Evolutionary conservation across 2,113 vertebrate species (phyloP).

Genomic region (Lutjanus erythropterus): DNA sequence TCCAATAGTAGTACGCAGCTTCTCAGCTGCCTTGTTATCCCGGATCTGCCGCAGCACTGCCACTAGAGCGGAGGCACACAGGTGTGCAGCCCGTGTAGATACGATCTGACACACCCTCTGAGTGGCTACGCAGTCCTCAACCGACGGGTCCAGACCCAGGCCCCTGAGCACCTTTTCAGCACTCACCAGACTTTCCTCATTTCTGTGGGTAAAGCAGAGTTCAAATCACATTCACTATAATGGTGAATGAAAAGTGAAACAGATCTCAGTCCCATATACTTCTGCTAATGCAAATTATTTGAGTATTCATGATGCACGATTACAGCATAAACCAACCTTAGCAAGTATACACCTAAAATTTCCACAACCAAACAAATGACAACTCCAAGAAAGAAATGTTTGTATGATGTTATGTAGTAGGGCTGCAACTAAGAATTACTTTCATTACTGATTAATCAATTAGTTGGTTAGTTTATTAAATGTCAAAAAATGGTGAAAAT

Average conservation of each 20-base stretch:
- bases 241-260: not conserved
- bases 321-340: too few species aligned
- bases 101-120: conserved; percentile 94
- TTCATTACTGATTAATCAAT: too few species aligned
- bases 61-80: conserved; percentile 90
- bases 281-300: not conserved
- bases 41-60: conserved; percentile 92
- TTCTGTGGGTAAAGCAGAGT: conserved; percentile 76
- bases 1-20: conserved; percentile 90
- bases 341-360: not conserved
- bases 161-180: conserved; percentile 86
- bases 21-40: conserved; percentile 92
- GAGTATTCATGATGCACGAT: not conserved
- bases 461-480: too few species aligned
- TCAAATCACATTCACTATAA: not conserved
- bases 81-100: conserved; percentile 91
- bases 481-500: too few species aligned
- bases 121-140: conserved; percentile 90
- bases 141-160: conserved; percentile 88
- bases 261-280: not conserved
- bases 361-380: not conserved
- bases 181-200: conserved; percentile 89
- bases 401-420: too few species aligned
- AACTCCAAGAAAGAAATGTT: not conserved
- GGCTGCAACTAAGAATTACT: too few species aligned